These are phyloP conservation scores for Malurus melanocephalus DNA, from an alignment of 2,113 vertebrate species.

Conservation along the genomic window DNA sequence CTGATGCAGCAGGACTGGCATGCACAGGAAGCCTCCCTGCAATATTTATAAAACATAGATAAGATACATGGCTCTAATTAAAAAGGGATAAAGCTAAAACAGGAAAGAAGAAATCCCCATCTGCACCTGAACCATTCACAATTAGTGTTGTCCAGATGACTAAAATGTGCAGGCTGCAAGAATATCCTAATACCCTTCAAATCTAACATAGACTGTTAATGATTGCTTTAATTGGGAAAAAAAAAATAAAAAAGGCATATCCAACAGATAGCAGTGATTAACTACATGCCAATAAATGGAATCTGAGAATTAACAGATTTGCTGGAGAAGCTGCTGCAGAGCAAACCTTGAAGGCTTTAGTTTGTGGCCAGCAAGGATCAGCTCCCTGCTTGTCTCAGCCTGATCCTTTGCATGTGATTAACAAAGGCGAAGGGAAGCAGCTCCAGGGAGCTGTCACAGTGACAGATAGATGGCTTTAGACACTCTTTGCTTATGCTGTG, in stretches of 20 bases:
- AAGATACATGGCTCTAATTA: neutral
- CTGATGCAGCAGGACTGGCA: neutral
- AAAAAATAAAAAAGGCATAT: neutral
- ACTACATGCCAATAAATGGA: slow-evolving; percentile 1
- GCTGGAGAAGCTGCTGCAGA: neutral
- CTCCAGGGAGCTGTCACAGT: neutral
- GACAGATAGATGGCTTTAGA: neutral
- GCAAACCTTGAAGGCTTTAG: neutral
- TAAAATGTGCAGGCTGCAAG: neutral
- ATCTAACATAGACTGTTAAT: neutral
- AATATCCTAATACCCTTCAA: neutral
- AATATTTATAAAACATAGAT: neutral
- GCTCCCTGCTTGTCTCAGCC: neutral
- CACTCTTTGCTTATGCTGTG: neutral
- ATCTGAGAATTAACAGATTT: slow-evolving; percentile 20
- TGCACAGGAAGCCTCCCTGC: neutral
- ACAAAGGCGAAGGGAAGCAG: slow-evolving; percentile 6
- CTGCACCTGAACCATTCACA: neutral
- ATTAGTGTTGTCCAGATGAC: neutral
- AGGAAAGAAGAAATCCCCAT: neutral
- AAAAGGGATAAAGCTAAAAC: neutral
- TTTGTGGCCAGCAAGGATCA: neutral
- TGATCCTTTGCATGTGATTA: neutral
- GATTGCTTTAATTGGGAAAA: neutral
- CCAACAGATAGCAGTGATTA: neutral